Base-by-base conservation (phyloP, 2,797 vertebrate species). In the Pterois miles region DNA sequence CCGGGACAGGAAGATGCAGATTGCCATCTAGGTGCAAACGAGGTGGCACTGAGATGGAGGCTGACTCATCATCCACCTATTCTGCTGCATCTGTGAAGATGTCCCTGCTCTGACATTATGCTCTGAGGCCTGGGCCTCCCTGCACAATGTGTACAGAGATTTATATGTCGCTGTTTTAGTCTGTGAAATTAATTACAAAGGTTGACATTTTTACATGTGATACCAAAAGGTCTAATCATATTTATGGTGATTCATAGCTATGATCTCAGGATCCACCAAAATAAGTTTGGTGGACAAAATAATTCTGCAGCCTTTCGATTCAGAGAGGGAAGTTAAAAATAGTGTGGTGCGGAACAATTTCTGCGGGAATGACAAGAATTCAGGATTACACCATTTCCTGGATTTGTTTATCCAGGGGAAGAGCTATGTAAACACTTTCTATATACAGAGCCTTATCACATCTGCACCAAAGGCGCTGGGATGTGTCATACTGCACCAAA, bases 311-410 rank as follows among this genome's bases (percentile, higher is more conserved):
- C 5, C 46, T 33, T 36, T 40, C 8, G 10, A 65, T 66, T 84
- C n/a, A 22, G 46, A 57, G 64, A 83, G 57, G 38, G 53, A 48
- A 36, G 65, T 71, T 78, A 74, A 68, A 76, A 88, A 90, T 38
- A 81, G 59, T 58, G 33, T 31, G 4, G 60, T 12, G 23, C 36
- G 31, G 43, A 83, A 75, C 57, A 79, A 83, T 84, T 85, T 86
- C 64, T 66, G 73, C 57, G 66, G 78, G 83, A 91, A 93, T 88
- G 86, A 77, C 36, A 84, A 88, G 83, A 89, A 89, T 88, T 77
- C 60, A 63, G 82, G 74, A 84, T 88, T 84, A 81, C 79, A 76
- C 63, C 50, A 83, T 86, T 86, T 84, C 78, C 81, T 2, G 50
- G 71, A 85, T 86, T 80, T 90, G 86, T 91, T 92, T 91, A 86